Evolutionary conservation across 1,140 invertebrate genomes (phyloP).

Genomic region (Venturia canescens): DNA sequence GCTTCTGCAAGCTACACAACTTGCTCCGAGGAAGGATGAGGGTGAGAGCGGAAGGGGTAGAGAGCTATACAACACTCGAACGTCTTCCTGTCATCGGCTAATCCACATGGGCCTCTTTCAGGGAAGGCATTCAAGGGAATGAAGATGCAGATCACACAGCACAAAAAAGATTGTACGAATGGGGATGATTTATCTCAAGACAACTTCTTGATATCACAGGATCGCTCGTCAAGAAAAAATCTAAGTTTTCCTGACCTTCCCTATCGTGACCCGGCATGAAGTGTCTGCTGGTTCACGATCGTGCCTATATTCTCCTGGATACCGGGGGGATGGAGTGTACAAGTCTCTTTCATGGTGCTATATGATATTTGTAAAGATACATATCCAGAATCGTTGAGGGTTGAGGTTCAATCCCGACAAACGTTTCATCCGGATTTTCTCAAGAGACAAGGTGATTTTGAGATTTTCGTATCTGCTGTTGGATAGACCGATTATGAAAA

Average conservation of each 20-base stretch:
- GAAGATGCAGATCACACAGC: background rate
- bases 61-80: slow-evolving; percentile 45
- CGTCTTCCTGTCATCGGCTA: slow-evolving; percentile 54
- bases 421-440: slow-evolving; percentile 13
- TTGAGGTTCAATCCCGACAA: slow-evolving; percentile 13
- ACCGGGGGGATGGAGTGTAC: background rate
- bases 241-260: background rate
- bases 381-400: background rate
- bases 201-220: slow-evolving; percentile 60
- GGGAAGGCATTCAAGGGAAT: background rate
- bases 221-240: slow-evolving; percentile 50
- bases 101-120: slow-evolving; percentile 61
- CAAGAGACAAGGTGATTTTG: slow-evolving; percentile 5
- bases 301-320: slow-evolving; percentile 4
- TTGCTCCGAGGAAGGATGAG: background rate
- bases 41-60: slow-evolving; percentile 47
- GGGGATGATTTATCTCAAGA: slow-evolving; percentile 65
- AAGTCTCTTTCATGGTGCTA: background rate
- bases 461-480: background rate
- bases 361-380: slow-evolving; percentile 24
- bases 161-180: background rate
- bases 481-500: background rate
- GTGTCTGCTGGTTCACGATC: background rate
- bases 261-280: background rate
- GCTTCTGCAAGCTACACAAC: slow-evolving; percentile 14